phyloP scores from a whole-genome alignment of 2,888 invertebrate genomes.

The Thumatha senex region DNA sequence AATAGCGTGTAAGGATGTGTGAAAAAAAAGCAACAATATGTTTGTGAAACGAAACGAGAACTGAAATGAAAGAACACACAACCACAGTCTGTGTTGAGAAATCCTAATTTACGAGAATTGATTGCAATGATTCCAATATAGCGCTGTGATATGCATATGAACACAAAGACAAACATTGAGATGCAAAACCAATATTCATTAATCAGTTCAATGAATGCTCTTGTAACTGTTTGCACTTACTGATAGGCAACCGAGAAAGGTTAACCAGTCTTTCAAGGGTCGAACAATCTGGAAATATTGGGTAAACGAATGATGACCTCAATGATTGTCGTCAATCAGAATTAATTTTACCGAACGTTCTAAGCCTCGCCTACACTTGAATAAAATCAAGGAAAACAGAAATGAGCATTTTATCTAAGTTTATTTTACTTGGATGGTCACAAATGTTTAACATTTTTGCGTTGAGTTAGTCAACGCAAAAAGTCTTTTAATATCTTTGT shows the following conservation, averaged over 20 bases:
- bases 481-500: too few species aligned
- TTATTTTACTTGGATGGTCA: too few species aligned
- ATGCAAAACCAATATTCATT: conserved; percentile 16
- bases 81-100: conserved; percentile 22
- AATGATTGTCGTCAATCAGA: neutral
- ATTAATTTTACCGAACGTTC: neutral
- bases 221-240: conserved; percentile 1
- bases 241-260: conserved; percentile 1
- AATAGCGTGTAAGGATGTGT: conserved; percentile 52
- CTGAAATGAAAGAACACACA: conserved; percentile 14
- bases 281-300: neutral
- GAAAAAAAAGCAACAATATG: conserved; percentile 46
- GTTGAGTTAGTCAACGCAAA: too few species aligned
- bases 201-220: conserved; percentile 11
- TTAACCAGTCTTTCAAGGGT: neutral
- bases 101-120: conserved; percentile 27
- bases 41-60: conserved; percentile 42
- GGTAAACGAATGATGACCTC: neutral
- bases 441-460: too few species aligned
- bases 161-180: conserved; percentile 22
- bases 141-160: conserved; percentile 7
- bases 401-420: too few species aligned
- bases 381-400: neutral
- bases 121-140: conserved; percentile 20
- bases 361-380: too few species aligned